A percentile compares a stretch with the other conserved stretches of the same genome.
Conservation (phyloP, 2,888 invertebrate species). For the Conomelus anceps region DNA sequence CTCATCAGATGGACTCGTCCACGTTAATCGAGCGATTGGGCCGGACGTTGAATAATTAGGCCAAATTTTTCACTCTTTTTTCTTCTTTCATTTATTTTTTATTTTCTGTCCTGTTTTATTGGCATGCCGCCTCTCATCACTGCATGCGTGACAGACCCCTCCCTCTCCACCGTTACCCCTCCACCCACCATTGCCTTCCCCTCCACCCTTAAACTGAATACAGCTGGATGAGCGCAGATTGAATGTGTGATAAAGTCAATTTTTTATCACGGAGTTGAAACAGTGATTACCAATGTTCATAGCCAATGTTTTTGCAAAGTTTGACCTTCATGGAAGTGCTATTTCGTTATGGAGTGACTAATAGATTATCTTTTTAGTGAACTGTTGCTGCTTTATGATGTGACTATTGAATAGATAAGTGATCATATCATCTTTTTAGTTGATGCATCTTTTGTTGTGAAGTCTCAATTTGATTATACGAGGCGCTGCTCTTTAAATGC, state of each 20-base stretch:
- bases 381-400: background rate
- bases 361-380: background rate
- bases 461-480: no score
- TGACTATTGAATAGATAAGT: no score
- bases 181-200: no score
- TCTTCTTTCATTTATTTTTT: background rate
- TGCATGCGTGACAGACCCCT: background rate
- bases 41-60: background rate
- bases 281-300: background rate
- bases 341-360: background rate
- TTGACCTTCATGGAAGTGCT: background rate
- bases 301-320: background rate
- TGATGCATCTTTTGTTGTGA: no score
- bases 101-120: background rate
- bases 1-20: background rate
- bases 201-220: no score
- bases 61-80: background rate
- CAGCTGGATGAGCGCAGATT: background rate
- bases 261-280: background rate
- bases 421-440: no score
- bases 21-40: background rate
- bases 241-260: background rate
- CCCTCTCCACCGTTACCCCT: no score
- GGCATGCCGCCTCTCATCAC: background rate
- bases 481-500: no score